Conservation (phyloP, 2,113 vertebrate genomes). For the Potamarius usumacintae region DNA sequence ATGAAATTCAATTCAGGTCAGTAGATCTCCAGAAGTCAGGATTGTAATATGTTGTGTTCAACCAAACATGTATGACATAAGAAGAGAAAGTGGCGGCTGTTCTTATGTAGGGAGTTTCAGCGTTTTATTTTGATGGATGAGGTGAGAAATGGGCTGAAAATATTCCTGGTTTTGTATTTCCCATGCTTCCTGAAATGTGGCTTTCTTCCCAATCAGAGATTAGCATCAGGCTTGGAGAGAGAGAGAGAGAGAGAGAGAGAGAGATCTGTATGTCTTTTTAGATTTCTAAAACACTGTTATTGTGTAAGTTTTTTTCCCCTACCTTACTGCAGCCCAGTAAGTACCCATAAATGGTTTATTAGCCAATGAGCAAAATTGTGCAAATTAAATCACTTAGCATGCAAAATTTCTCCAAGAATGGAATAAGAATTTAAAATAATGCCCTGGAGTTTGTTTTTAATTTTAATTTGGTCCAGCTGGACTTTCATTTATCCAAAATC, state of each 20-base stretch:
- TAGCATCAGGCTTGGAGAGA: background rate
- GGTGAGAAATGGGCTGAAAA: constrained; percentile 6
- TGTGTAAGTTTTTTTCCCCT: no score
- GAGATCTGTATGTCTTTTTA: no score
- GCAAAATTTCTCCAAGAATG: background rate
- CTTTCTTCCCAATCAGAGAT: constrained; percentile 25
- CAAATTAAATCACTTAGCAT: background rate
- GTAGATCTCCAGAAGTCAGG: background rate
- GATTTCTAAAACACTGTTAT: no score
- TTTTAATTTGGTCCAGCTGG: background rate
- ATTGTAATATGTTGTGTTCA: background rate
- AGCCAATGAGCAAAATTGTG: background rate
- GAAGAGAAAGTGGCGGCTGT: constrained; percentile 1
- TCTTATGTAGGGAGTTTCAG: background rate
- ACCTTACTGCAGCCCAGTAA: background rate
- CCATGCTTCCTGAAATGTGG: constrained; percentile 21
- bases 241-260: background rate
- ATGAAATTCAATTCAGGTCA: background rate
- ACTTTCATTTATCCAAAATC: background rate
- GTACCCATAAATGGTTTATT: background rate
- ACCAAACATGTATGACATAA: background rate
- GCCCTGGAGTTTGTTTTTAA: background rate
- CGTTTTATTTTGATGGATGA: constrained; percentile 27
- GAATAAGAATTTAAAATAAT: background rate
- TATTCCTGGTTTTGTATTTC: constrained; percentile 24